Base-by-base conservation (phyloP, 2,113 vertebrate species). In the Phasianus colchicus region DNA sequence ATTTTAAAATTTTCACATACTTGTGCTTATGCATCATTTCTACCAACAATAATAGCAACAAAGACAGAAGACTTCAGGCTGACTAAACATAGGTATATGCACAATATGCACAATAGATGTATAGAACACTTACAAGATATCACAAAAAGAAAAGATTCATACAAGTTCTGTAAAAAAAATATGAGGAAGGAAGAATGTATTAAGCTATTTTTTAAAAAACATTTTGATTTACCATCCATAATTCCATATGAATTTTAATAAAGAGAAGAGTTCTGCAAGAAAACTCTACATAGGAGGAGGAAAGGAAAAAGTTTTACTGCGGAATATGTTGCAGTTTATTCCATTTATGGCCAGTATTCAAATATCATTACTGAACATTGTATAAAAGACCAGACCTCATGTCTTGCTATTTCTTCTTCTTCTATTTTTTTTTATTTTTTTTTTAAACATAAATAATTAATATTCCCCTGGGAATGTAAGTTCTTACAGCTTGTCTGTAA, bases 271-370 rank as follows among this genome's bases (percentile, higher is more conserved):
- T 72, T 72, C 30, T 57, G 30, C 54, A 75, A 67, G 7, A 2
- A 71, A 75, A 66, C 43, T 52, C 25, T 71, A 1, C n/a, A 71
- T 32, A 2, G 7, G 3, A 70, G 11, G 4, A 74, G 6, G 10
- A 22, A 66, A 70, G 22, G 14, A 71, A 58, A 19, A 54, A 70
- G 1, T 1, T 76, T 58, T 32, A 2, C 13, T 55, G 3, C 5
- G 45, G 7, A 67, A 58, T 25, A 3, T 3, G 13, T 16, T 29
- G 9, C 11, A 66, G 27, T n/a, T 13, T 40, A 42, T 43, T 63
- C 2, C 45, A 4, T n/a, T 50, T 5, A 61, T 20, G 11, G 14
- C 27, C 5, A 32, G 3, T 2, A 0, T 50, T 79, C 2, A 3
- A 65, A 52, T 30, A 6, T 22, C 61, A 25, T 13, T 83, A 24